phyloP scores from a whole-genome alignment of 2,113 vertebrate genomes.

The Prunella himalayana region DNA sequence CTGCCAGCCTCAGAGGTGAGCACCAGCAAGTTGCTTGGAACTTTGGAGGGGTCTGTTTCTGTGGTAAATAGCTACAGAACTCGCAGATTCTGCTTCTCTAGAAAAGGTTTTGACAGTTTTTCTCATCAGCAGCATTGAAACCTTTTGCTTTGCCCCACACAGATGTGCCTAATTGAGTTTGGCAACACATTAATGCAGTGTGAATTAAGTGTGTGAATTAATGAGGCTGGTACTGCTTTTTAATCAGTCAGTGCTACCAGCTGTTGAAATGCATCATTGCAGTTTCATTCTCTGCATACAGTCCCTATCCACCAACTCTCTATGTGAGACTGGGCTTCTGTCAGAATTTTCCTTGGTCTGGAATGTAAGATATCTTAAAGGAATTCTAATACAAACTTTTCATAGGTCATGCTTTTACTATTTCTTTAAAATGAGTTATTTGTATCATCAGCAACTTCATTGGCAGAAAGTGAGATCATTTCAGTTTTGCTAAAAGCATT shows the following conservation, averaged over 20 bases:
- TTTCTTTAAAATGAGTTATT: not conserved
- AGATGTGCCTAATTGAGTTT: not conserved
- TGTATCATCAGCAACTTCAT: not conserved
- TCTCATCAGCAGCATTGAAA: not conserved
- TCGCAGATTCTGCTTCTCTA: not conserved
- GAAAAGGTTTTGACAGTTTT: not conserved
- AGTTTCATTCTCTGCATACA: not conserved
- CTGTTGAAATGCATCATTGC: not conserved
- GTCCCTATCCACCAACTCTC: not conserved
- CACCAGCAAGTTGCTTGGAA: not conserved
- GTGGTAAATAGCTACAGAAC: not conserved
- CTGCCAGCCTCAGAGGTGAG: conserved; percentile 87
- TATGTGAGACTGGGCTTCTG: not conserved
- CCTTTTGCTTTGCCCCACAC: not conserved
- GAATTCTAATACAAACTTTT: not conserved
- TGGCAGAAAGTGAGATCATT: not conserved
- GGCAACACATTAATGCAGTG: not conserved
- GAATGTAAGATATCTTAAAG: not conserved
- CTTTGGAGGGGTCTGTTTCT: not conserved
- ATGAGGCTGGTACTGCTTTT: not conserved
- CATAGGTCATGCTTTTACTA: not conserved
- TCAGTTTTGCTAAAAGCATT: not conserved
- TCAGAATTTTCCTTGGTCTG: not conserved
- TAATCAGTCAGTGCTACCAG: not conserved
- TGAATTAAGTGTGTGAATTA: not conserved